phyloP scores from a whole-genome alignment of 2,888 invertebrate genomes.

The Limnephilus marmoratus region DNA sequence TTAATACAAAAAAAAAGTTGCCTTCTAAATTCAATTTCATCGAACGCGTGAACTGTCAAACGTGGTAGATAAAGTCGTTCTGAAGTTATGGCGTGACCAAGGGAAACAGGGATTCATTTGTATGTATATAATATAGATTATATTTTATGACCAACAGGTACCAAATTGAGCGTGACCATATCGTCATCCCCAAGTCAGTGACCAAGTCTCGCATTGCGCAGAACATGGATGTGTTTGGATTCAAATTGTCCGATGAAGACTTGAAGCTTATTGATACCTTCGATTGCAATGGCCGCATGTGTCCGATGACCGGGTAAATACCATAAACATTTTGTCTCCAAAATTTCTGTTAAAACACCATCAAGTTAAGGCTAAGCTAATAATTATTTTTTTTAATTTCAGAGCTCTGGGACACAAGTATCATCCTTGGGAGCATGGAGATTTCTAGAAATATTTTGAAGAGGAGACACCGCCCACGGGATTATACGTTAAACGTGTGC shows the following conservation, averaged over 20 bases:
- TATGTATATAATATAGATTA: too few species aligned
- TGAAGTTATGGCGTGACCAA: too few species aligned
- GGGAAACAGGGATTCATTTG: too few species aligned
- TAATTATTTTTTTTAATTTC: slow-evolving; percentile 68
- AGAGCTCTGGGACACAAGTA: slow-evolving; percentile 78
- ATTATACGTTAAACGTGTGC: too few species aligned
- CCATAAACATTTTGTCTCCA: background rate
- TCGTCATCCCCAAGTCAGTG: slow-evolving; percentile 91
- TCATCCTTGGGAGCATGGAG: slow-evolving; percentile 77
- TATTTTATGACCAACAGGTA: slow-evolving; percentile 67
- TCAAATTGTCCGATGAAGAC: slow-evolving; percentile 83
- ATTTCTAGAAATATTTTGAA: slow-evolving; percentile 3
- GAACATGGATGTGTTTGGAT: slow-evolving; percentile 87
- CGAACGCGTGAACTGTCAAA: too few species aligned
- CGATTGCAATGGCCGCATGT: slow-evolving; percentile 84
- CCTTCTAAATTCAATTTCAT: too few species aligned
- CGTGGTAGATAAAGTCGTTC: too few species aligned
- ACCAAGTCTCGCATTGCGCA: slow-evolving; percentile 83
- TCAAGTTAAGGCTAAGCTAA: background rate
- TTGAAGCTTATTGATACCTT: slow-evolving; percentile 81
- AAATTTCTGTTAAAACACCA: too few species aligned
- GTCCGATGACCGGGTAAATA: slow-evolving; percentile 80
- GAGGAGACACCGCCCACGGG: too few species aligned
- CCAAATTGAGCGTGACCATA: slow-evolving; percentile 82
- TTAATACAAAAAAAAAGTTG: too few species aligned